Evolutionary conservation across 2,797 vertebrate species (phyloP).

Genomic region (Sebastes trivittatus): DNA sequence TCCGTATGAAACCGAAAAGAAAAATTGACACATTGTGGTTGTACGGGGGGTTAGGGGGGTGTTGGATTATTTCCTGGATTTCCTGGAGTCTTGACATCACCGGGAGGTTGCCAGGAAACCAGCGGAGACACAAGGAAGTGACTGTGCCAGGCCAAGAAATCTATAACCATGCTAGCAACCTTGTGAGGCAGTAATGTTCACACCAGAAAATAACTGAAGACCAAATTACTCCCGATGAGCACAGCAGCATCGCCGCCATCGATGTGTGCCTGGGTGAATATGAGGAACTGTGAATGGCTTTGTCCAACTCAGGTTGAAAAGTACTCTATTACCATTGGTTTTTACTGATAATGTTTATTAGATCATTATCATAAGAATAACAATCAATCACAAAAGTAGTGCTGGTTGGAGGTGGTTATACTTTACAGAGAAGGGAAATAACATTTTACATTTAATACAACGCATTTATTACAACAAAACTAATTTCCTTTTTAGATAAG

Average conservation of each 20-base stretch:
- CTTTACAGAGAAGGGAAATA: not conserved
- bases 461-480: not conserved
- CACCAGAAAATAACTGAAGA: constrained; percentile 12
- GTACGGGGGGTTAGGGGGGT: rapidly evolving
- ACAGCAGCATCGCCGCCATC: not conserved
- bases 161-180: not conserved
- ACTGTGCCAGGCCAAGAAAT: not conserved
- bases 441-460: not conserved
- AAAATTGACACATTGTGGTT: not conserved
- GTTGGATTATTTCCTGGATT: not conserved
- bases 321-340: rapidly evolving
- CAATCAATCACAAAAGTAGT: not conserved
- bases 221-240: not conserved
- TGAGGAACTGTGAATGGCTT: not conserved
- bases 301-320: not conserved
- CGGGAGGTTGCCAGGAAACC: not conserved
- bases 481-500: not conserved
- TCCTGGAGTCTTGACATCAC: not conserved
- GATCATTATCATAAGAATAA: not conserved
- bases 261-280: not conserved
- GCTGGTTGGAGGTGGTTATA: not conserved
- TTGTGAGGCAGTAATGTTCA: not conserved
- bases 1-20: not conserved
- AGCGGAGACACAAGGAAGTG: not conserved
- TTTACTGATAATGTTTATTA: not conserved